Base-by-base conservation (phyloP, 92 coral and sea anemone genomes). In the Porites rus region DNA sequence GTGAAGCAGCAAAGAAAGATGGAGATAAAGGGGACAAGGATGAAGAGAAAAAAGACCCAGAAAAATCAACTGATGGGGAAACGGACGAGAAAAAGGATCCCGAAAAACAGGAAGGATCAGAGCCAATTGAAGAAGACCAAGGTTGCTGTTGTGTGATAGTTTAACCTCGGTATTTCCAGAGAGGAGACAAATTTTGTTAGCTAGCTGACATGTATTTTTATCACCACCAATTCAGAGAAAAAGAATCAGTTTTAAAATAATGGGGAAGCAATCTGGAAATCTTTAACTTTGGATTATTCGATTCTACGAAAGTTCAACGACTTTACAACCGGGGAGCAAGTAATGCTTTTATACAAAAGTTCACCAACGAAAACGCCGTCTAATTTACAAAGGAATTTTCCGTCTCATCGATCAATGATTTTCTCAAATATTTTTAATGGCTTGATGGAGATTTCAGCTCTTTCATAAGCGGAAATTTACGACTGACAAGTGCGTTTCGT, bases 71-170 rank as follows among this genome's bases (percentile, higher is more conserved):
- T 24, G 81, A 81, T 7, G 69, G 72, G 14, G 68, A 43, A 13
- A 54, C 20, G 13, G 83, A 46, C 69, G 79, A 56, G 16, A 51
- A 78, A 60, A 69, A 69, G 79, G 76, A 21, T 18, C 76, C 65
- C 13, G 78, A 73, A 68, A 68, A 68, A 52, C 69, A 65, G 38
- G 6, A 56, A 56, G 3, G 61, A 31, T 58, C 61, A 10, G 25
- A 58, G n/a, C 51, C 54, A 13, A 84, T 72, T 6, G 88, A 76
- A 10, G 82, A 84, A 6, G 88, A 85, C 10, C 80, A 76, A 53
- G 88, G 84, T 0, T 85, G 88, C 12, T 85, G 88, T 77, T 85
- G 88, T 76, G 88, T 85, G n/a, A 18, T 85, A 65, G 59, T 85
- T 76, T 85, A 85, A 58, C 88, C 43, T 7, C 51, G 8, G 46